Conservation (phyloP, 2,113 vertebrate species). For the Takifugu bimaculatus region DNA sequence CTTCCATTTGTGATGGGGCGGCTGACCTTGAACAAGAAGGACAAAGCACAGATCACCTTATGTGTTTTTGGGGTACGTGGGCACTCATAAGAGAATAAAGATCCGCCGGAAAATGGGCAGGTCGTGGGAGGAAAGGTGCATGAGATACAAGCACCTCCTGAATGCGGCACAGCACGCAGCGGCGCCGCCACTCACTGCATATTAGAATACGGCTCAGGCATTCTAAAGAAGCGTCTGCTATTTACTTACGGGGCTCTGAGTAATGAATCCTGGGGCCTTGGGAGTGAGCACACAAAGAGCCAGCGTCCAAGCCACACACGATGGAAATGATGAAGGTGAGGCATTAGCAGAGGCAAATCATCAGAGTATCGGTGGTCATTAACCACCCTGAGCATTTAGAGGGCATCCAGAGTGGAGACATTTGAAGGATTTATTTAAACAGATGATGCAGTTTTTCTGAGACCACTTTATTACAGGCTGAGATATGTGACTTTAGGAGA, state of each 20-base stretch:
- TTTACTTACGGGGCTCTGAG: constrained; percentile 74
- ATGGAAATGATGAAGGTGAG: constrained; percentile 47
- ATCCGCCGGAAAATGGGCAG: constrained; percentile 5
- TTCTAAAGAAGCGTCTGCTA: constrained; percentile 73
- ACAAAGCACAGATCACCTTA: constrained; percentile 8
- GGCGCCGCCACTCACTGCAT: constrained; percentile 53
- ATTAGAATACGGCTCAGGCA: constrained; percentile 68
- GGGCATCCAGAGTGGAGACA: constrained; percentile 1
- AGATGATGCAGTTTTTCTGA: too few species aligned
- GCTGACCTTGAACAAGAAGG: constrained; percentile 32
- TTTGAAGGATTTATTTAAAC: too few species aligned
- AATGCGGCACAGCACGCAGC: constrained; percentile 34
- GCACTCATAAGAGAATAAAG: constrained; percentile 11
- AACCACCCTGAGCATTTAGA: constrained; percentile 40
- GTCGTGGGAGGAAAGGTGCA: constrained; percentile 30
- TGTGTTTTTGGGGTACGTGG: background rate
- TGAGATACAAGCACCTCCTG: constrained; percentile 15
- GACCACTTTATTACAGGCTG: too few species aligned
- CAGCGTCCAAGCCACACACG: constrained; percentile 38
- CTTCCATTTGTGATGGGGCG: constrained; percentile 16
- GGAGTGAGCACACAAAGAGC: constrained; percentile 31
- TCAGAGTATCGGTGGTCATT: constrained; percentile 37
- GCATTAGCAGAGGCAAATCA: constrained; percentile 46
- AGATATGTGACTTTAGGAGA: too few species aligned
- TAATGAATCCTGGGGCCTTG: constrained; percentile 71